These are phyloP conservation scores for Origma solitaria DNA, from an alignment of 2,113 vertebrate species.

Conservation along the genomic window DNA sequence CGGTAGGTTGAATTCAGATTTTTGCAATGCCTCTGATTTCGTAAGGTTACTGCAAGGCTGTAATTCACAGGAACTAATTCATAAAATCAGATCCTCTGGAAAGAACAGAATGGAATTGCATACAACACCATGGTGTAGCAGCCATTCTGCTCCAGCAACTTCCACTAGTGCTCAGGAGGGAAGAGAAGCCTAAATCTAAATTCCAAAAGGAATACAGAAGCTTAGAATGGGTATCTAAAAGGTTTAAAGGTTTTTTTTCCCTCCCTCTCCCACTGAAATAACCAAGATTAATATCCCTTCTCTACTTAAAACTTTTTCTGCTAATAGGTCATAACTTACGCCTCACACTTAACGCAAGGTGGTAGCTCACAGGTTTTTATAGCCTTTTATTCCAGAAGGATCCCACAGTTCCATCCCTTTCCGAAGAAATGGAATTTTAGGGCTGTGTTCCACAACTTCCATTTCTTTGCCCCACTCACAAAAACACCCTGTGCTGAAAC, in stretches of 20 bases:
- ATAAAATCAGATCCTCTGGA: neutral
- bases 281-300: neutral
- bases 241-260: neutral
- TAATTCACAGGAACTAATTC: neutral
- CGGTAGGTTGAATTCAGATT: neutral
- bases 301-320: neutral
- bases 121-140: neutral
- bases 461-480: neutral
- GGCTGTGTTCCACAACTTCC: neutral
- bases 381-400: neutral
- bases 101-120: neutral
- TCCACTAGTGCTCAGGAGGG: neutral
- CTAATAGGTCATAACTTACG: neutral
- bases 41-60: neutral
- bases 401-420: rapidly evolving
- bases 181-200: neutral
- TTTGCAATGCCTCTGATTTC: neutral
- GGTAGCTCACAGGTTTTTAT: neutral
- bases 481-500: neutral
- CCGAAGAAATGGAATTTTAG: neutral
- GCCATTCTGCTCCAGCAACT: neutral
- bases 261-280: neutral
- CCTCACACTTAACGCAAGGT: neutral
- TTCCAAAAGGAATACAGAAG: neutral
- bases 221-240: neutral